These are phyloP conservation scores for Heteromyza rotundicornis DNA, from an alignment of 2,888 invertebrate genomes.

Conservation along the genomic window DNA sequence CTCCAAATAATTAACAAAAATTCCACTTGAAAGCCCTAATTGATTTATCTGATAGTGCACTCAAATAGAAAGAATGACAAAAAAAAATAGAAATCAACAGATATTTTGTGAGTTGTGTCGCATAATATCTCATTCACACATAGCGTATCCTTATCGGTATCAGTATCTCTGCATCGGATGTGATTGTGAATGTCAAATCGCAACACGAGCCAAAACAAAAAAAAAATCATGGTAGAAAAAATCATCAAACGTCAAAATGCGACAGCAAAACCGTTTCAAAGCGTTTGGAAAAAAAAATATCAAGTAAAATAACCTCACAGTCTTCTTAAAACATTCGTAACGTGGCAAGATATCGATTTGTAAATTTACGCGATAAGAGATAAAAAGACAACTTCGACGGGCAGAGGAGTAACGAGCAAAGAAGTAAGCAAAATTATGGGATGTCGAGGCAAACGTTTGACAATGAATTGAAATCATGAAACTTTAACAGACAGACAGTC, in stretches of 20 bases:
- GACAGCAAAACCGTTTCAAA: neutral
- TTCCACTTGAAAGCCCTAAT: constrained; percentile 51
- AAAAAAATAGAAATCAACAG: neutral
- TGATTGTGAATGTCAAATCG: constrained; percentile 25
- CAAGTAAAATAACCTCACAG: constrained; percentile 29
- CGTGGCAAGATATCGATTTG: constrained; percentile 54
- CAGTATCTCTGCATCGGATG: constrained; percentile 43
- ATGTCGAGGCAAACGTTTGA: neutral
- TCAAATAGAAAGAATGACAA: constrained; percentile 47
- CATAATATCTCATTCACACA: constrained; percentile 29
- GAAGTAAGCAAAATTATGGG: neutral
- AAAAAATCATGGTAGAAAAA: neutral
- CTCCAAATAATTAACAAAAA: constrained; percentile 43
- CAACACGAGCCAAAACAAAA: neutral
- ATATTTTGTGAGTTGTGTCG: neutral
- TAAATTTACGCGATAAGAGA: constrained; percentile 51
- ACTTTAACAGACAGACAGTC: neutral
- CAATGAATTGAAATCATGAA: constrained; percentile 2
- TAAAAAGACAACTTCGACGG: constrained; percentile 16
- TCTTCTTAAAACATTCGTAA: constrained; percentile 31
- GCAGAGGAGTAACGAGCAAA: too few relatives aligned
- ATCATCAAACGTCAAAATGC: constrained; percentile 41
- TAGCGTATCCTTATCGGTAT: constrained; percentile 2
- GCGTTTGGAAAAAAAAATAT: constrained; percentile 13
- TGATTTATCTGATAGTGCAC: constrained; percentile 49